Conservation (phyloP, 2,113 vertebrate species). For the Alces alces region DNA sequence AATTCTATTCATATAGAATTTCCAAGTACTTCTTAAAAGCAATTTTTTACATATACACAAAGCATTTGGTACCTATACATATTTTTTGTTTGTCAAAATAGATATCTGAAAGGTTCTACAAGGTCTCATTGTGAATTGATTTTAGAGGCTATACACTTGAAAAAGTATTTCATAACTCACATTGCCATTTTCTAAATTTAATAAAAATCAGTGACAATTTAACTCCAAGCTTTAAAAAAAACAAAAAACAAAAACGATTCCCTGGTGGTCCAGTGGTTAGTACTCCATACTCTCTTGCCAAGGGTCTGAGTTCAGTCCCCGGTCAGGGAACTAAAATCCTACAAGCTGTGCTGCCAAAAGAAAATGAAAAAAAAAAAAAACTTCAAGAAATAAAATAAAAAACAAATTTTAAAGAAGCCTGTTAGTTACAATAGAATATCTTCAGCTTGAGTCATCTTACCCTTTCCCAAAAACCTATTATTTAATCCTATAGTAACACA, state of each 20-base stretch:
- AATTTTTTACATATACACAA: not conserved
- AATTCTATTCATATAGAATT: not conserved
- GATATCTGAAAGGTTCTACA: not conserved
- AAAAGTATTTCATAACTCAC: not conserved
- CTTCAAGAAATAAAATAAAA: not conserved
- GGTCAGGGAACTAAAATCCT: not conserved
- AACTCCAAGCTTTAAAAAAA: not conserved
- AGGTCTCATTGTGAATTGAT: not conserved
- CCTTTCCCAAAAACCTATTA: conserved; percentile 14
- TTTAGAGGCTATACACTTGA: not conserved
- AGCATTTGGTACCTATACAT: not conserved
- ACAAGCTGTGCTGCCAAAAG: not conserved
- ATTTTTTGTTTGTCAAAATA: not conserved
- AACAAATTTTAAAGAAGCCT: not conserved
- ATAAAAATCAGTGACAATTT: conserved; percentile 6
- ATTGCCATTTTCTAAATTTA: not conserved
- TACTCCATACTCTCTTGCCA: not conserved
- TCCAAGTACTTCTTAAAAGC: not conserved
- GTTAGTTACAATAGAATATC: not conserved
- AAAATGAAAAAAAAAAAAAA: not conserved
- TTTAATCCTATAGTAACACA: conserved; percentile 12
- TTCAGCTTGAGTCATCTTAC: conserved; percentile 13
- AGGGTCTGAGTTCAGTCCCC: not conserved
- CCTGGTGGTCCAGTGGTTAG: not conserved
- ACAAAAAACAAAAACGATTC: not conserved